Percentiles rank a stretch among this genome's conserved stretches.
phyloP scores from a whole-genome alignment of 2,797 vertebrate genomes.

The Bradypodion ventrale region DNA sequence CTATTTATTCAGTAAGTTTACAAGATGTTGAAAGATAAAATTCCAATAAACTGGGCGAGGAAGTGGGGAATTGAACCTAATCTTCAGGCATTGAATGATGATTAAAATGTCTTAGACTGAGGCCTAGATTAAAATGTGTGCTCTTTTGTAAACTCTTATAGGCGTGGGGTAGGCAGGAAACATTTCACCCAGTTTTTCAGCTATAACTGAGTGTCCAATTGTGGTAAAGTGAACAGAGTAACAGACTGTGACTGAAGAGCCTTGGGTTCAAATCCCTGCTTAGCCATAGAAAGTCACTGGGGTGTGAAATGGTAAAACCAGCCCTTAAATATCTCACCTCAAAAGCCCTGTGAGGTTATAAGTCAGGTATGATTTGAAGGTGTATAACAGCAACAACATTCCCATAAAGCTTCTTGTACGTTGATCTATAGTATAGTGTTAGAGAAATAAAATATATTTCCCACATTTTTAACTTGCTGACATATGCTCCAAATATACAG shows the following conservation, averaged over 20 bases:
- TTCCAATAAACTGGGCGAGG: conserved; percentile 77
- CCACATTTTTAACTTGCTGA: too few species aligned
- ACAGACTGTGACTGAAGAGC: neutral
- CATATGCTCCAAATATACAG: too few species aligned
- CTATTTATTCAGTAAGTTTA: conserved; percentile 83
- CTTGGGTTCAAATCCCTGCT: neutral
- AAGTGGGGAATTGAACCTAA: conserved; percentile 29
- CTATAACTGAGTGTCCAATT: neutral
- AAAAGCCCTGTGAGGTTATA: too few species aligned
- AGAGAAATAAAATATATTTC: too few species aligned
- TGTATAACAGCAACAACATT: too few species aligned
- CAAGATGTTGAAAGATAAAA: conserved; percentile 83
- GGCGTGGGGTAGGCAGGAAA: neutral
- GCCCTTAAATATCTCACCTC: too few species aligned
- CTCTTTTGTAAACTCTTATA: neutral
- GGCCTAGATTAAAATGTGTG: neutral
- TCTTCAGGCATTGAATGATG: conserved; percentile 59
- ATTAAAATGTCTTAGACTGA: conserved; percentile 32
- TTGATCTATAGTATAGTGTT: too few species aligned
- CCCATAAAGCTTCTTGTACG: too few species aligned
- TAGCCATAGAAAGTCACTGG: too few species aligned
- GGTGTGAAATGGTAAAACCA: too few species aligned
- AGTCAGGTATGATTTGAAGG: too few species aligned
- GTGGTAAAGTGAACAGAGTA: neutral
- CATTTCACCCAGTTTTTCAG: neutral